phyloP scores from a whole-genome alignment of 2,888 invertebrate genomes.

The Pachydiplax longipennis region DNA sequence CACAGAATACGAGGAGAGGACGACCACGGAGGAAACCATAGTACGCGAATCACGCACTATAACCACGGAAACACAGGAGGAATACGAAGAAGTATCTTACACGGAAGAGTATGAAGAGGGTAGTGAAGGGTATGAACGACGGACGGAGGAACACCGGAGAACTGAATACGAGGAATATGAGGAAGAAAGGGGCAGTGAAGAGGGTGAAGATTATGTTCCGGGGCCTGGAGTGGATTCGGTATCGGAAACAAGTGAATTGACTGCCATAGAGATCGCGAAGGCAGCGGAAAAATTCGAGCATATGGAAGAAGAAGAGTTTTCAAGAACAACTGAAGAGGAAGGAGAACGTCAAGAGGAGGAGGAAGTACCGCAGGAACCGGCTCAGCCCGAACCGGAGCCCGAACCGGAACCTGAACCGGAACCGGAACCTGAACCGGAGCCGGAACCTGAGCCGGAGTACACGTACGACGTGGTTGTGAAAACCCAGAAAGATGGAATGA shows the following conservation, averaged over 20 bases:
- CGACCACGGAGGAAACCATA: not conserved
- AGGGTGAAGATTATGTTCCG: not conserved
- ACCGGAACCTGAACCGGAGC: not conserved
- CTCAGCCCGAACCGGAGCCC: not conserved
- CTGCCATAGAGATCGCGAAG: not conserved
- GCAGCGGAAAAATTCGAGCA: not conserved
- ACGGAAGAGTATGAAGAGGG: not conserved
- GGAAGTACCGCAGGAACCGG: no score
- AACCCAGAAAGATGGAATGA: not conserved
- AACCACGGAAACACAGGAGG: not conserved
- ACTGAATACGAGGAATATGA: not conserved
- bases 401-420: not conserved
- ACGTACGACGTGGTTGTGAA: conserved; percentile 1
- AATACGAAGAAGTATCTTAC: not conserved
- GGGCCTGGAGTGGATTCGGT: not conserved
- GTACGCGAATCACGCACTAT: not conserved
- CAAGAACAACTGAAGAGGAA: not conserved
- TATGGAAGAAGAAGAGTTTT: not conserved
- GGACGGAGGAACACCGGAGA: not conserved
- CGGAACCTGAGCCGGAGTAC: not conserved
- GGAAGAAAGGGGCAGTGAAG: not conserved
- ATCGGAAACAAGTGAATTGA: not conserved
- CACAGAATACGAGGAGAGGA: not conserved
- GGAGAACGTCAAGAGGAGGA: not conserved
- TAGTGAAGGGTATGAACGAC: not conserved